These are phyloP conservation scores for Pipistrellus pipistrellus DNA, from an alignment of 2,797 vertebrate genomes.

Conservation along the genomic window DNA sequence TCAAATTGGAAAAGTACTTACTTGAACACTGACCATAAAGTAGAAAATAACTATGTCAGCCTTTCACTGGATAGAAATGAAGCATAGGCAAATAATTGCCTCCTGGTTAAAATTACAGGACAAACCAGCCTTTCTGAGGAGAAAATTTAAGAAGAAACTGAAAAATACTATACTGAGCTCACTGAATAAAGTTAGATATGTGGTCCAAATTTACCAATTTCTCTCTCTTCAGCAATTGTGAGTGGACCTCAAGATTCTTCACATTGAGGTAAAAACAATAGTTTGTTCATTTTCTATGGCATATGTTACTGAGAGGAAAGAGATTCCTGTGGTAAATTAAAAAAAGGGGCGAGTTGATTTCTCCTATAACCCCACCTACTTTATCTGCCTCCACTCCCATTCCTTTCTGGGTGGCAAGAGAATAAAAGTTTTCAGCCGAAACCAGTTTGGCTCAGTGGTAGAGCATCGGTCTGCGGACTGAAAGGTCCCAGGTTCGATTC, in stretches of 20 bases:
- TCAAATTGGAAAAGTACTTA: neutral
- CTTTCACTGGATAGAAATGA: slow-evolving; percentile 56
- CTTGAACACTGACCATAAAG: slow-evolving; percentile 48
- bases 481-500: no score
- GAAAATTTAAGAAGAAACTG: slow-evolving; percentile 31
- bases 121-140: slow-evolving; percentile 7
- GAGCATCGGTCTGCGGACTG: no score
- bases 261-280: slow-evolving; percentile 40
- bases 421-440: neutral
- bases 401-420: neutral
- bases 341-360: neutral
- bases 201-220: slow-evolving; percentile 14
- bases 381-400: neutral
- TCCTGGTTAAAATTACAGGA: slow-evolving; percentile 46
- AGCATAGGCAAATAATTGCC: slow-evolving; percentile 37
- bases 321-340: neutral
- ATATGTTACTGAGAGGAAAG: neutral
- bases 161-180: slow-evolving; percentile 7
- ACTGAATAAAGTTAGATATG: slow-evolving; percentile 19
- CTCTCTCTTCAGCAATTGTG: slow-evolving; percentile 37
- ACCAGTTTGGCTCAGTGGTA: no score
- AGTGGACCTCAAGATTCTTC: slow-evolving; percentile 9
- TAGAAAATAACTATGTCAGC: slow-evolving; percentile 48
- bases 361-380: neutral
- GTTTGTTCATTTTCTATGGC: slow-evolving; percentile 42